Evolutionary conservation across 64 coral and sea anemone species (phyloP).

Genomic region (Orbicella faveolata): DNA sequence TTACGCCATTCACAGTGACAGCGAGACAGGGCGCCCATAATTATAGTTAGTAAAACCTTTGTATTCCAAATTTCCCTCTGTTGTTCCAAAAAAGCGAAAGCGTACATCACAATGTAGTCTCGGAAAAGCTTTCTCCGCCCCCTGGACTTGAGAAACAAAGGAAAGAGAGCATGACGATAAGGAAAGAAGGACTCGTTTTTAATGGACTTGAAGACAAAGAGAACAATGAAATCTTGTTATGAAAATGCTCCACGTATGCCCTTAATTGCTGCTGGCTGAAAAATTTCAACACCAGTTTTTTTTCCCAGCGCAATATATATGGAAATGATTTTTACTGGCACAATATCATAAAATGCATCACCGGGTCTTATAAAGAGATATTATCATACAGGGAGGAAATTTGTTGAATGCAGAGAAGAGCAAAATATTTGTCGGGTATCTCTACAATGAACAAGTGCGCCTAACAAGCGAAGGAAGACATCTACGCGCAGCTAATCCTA

Average conservation of each 20-base stretch:
- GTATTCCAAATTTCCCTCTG: conserved; percentile 30
- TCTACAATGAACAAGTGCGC: neutral
- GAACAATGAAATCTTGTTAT: neutral
- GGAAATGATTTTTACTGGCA: neutral
- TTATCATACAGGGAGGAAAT: neutral
- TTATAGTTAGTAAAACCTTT: conserved; percentile 25
- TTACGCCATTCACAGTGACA: neutral
- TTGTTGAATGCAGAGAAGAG: neutral
- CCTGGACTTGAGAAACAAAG: neutral
- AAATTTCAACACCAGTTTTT: neutral
- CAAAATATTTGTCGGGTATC: neutral
- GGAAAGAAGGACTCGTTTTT: conserved; percentile 10
- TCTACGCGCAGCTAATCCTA: neutral
- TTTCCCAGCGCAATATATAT: neutral
- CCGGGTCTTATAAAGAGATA: neutral
- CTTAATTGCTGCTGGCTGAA: neutral
- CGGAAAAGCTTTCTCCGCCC: conserved; percentile 8
- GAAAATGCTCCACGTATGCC: neutral
- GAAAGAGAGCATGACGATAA: neutral
- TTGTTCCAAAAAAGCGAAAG: conserved; percentile 15
- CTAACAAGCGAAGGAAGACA: neutral
- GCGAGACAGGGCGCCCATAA: neutral
- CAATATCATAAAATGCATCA: conserved; percentile 4
- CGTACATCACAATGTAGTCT: conserved; percentile 23
- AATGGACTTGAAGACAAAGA: conserved; percentile 21